Evolutionary conservation across 2,113 vertebrate genomes (phyloP).

Genomic region (Microtus ochrogaster): DNA sequence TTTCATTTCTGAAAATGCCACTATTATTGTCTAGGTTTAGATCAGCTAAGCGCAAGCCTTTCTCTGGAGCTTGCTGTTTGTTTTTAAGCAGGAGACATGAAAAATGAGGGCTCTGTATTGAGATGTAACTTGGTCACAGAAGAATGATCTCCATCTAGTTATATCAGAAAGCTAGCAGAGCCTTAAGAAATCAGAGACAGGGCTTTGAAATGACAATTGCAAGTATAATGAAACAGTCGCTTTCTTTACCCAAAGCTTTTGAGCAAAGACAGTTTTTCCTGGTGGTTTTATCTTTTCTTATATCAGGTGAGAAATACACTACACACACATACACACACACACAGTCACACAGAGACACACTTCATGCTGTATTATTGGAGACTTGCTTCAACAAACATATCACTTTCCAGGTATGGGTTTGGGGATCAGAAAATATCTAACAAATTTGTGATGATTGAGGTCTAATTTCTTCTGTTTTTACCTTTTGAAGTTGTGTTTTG

Average conservation of each 20-base stretch:
- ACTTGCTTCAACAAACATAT: no score
- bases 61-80: constrained; percentile 10
- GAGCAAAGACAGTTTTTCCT: not conserved
- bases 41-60: constrained; percentile 52
- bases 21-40: constrained; percentile 34
- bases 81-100: constrained; percentile 63
- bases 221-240: constrained; percentile 62
- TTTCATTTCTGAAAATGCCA: constrained; percentile 64
- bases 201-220: constrained; percentile 57
- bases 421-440: no score
- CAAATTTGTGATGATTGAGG: no score
- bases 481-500: no score
- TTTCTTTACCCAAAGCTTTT: constrained; percentile 55
- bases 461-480: no score
- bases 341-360: not conserved
- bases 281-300: constrained; percentile 44
- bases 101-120: constrained; percentile 68
- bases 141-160: constrained; percentile 63
- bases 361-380: not conserved
- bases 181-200: constrained; percentile 70
- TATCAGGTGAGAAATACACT: not conserved
- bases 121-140: constrained; percentile 69
- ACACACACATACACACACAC: not conserved
- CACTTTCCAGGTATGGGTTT: no score
- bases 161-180: constrained; percentile 65